Base-by-base conservation (phyloP, 2,888 invertebrate genomes). In the Candidula unifasciata region DNA sequence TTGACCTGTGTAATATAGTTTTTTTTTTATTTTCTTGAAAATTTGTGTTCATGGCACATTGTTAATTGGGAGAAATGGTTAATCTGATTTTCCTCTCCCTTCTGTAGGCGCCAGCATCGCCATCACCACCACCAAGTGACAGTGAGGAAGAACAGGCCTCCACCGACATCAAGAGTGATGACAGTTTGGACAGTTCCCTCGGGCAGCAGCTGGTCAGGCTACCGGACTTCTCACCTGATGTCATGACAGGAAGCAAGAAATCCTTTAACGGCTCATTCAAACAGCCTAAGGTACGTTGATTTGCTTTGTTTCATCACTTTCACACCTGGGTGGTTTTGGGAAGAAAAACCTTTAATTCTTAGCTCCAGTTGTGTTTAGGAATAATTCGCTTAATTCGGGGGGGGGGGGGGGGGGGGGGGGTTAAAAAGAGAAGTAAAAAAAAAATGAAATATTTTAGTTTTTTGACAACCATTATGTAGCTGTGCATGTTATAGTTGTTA, bases 81-180 rank as follows among this genome's bases (percentile, higher is more conserved):
- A 68, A 8, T 35, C 5, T 1, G 69, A 10, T 5, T 16, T 2
- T 52, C 0, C 18, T 37, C 37, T 57, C 64, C 35, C 27, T 66
- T 30, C 68, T 52, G 57, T 64, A 44, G 44, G 8, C n/a, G n/a
- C 66, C n/a, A 27, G 52, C 33, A 35, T 44, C 77, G 24, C 76
- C 77, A 8, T 83, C 83, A n/a, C 82, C 82, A n/a, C 82, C 57
- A 33, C 16, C 13, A 18, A 77, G 77, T 83, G 83, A 83, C 60
- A 74, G 30, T 44, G 82, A 74, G n/a, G 83, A 83, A 13, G 37
- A 37, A n/a, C 30, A 37, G 60, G 73, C 54, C 44, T 69, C 78
- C 27, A 71, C 60, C 57, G 83, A 83, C n/a, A 60, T 79, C 33
- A 79, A 83, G n/a, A 83, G 78, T 18, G 83, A 83, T 16, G 83